Percentiles rank a stretch among this genome's conserved stretches.
Evolutionary conservation across 64 coral and sea anemone genomes (phyloP).

Genomic region (Montipora foliosa): DNA sequence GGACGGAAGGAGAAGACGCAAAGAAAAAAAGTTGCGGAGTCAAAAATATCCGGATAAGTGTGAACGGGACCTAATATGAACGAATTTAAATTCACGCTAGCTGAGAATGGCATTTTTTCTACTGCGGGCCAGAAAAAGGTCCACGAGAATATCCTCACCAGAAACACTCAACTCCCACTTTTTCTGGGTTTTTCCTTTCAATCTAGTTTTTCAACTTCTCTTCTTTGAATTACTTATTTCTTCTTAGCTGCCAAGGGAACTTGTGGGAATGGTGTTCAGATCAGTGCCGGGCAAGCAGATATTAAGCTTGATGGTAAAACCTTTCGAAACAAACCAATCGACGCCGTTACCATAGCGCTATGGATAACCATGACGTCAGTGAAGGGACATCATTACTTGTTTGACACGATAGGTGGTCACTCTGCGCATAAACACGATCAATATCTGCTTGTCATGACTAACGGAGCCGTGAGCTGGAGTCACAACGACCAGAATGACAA

Average conservation of each 20-base stretch:
- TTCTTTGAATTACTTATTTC: background rate
- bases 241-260: slow-evolving; percentile 60
- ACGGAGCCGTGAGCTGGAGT: slow-evolving; percentile 87
- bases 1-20: too few relatives aligned
- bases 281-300: slow-evolving; percentile 70
- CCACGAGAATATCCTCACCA: too few relatives aligned
- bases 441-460: slow-evolving; percentile 76
- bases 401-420: slow-evolving; percentile 96
- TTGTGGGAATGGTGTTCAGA: slow-evolving; percentile 82
- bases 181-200: background rate
- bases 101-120: too few relatives aligned
- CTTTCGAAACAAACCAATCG: slow-evolving; percentile 93
- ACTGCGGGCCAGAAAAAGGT: too few relatives aligned
- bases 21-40: too few relatives aligned
- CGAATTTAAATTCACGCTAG: too few relatives aligned
- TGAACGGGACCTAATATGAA: too few relatives aligned
- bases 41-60: too few relatives aligned
- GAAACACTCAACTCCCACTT: too few relatives aligned
- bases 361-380: slow-evolving; percentile 88
- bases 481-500: slow-evolving; percentile 89
- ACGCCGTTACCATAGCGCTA: slow-evolving; percentile 87
- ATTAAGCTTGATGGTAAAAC: slow-evolving; percentile 94
- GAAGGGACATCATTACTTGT: slow-evolving; percentile 80
- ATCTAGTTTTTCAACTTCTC: background rate
- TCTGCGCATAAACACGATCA: slow-evolving; percentile 93